These are phyloP conservation scores for Podotricha telesiphe DNA, from an alignment of 2,888 invertebrate species.

Conservation along the genomic window DNA sequence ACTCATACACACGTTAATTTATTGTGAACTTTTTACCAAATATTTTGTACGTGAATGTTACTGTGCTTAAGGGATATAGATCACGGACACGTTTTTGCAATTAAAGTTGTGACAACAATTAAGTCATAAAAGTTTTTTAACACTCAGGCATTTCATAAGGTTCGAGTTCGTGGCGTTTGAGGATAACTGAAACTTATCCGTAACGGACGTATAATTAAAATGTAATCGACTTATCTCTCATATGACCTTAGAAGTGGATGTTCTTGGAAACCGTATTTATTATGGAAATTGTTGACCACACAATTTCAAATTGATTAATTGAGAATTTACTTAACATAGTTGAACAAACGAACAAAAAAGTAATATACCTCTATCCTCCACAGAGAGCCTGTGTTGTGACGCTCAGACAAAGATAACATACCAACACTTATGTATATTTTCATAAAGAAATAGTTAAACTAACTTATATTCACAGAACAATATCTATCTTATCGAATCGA, in stretches of 20 bases:
- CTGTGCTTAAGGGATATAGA: not conserved
- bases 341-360: no score
- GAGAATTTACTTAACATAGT: no score
- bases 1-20: no score
- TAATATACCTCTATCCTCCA: no score
- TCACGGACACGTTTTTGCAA: not conserved
- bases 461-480: no score
- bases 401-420: no score
- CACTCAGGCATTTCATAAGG: not conserved
- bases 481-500: no score
- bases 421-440: no score
- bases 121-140: constrained; percentile 1
- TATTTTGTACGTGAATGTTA: not conserved
- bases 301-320: not conserved
- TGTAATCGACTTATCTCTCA: constrained; percentile 16
- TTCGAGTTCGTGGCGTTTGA: not conserved
- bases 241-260: not conserved
- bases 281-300: not conserved
- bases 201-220: constrained; percentile 1
- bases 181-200: constrained; percentile 16
- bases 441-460: no score
- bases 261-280: constrained; percentile 3
- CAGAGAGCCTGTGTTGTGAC: no score
- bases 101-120: not conserved
- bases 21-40: no score